Evolutionary conservation across 2,797 vertebrate genomes (phyloP), one percentile per base, ranked within the genome.

Genomic region (Lateolabrax maculatus): DNA sequence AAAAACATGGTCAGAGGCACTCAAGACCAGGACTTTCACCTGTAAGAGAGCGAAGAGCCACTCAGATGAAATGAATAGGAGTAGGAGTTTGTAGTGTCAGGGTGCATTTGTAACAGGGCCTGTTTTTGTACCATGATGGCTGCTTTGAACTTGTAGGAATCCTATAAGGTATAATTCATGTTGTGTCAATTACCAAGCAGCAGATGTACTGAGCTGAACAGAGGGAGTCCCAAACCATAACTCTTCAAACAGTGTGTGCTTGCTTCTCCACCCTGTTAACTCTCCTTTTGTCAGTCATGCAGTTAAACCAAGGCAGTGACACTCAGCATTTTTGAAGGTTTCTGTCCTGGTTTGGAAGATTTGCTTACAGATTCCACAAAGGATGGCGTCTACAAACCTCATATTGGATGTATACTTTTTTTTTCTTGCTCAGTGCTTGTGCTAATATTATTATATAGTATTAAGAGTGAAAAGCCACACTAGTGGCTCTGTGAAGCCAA

Each of bases 101-200:
- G 11, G 9, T 79, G 58, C 58, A 87, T 92, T 88, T 87, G 87
- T 90, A 90, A 84, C 67, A 1, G 23, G 49, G 52, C 43, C 71
- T 84, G 77, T 83, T 81, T 87, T 81, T 81, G 23, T 29, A 80
- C 66, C 70, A 85, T 87, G 83, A 86, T 85, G 77, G 75, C 61
- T 71, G 78, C 91, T 90, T 91, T 90, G 90, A 92, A 92, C 85
- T 78, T 62, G 83, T 41, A 62, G 51, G 72, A 86, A 88, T 89
- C 81, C 80, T 84, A 60, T 89, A 84, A 89, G 88, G 80, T 85
- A 85, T 91, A 88, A 92, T 91, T 93, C 79, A 90, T 88, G 85
- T 89, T 16, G 36, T 78, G 81, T 87, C 87, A 91, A 87, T 92
- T 90, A 90, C 88, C 64, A 80, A 87, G 84, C 71, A 86, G 84